Percentiles rank a stretch among this genome's conserved stretches.
phyloP scores from a whole-genome alignment of 2,888 invertebrate genomes.

The Mylabris sibirica region DNA sequence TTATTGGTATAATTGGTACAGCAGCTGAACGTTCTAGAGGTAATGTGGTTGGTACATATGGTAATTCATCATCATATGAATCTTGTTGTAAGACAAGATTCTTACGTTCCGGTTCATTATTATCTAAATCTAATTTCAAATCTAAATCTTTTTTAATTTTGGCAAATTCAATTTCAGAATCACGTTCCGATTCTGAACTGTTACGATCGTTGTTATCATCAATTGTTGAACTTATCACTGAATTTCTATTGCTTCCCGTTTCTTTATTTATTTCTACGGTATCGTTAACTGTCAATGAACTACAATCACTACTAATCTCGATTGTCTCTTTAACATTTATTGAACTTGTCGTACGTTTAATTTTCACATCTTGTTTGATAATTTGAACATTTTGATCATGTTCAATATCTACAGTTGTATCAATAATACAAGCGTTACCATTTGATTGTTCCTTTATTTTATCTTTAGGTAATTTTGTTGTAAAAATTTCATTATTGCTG shows the following conservation, averaged over 20 bases:
- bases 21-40: conserved; percentile 85
- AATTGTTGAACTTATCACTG: conserved; percentile 47
- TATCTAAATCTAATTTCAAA: conserved; percentile 62
- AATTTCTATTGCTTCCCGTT: conserved; percentile 38
- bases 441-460: conserved; percentile 21
- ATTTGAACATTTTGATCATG: background rate
- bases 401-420: background rate
- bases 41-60: conserved; percentile 89
- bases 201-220: conserved; percentile 62
- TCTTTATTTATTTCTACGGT: conserved; percentile 17
- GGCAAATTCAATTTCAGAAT: conserved; percentile 65
- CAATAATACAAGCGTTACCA: background rate
- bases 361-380: background rate
- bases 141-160: conserved; percentile 55
- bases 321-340: conserved; percentile 16
- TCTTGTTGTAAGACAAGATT: conserved; percentile 81
- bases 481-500: conserved; percentile 74
- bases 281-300: background rate
- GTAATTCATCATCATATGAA: conserved; percentile 84
- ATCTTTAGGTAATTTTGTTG: conserved; percentile 60
- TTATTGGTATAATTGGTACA: conserved; percentile 81
- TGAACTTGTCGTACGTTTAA: conserved; percentile 14
- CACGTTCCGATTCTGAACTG: conserved; percentile 77
- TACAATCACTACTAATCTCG: conserved; percentile 13
- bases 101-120: conserved; percentile 73